A percentile compares a stretch with the other conserved stretches of the same genome.
phyloP scores from a whole-genome alignment of 2,888 invertebrate species.

The Aspidiotus destructor region DNA sequence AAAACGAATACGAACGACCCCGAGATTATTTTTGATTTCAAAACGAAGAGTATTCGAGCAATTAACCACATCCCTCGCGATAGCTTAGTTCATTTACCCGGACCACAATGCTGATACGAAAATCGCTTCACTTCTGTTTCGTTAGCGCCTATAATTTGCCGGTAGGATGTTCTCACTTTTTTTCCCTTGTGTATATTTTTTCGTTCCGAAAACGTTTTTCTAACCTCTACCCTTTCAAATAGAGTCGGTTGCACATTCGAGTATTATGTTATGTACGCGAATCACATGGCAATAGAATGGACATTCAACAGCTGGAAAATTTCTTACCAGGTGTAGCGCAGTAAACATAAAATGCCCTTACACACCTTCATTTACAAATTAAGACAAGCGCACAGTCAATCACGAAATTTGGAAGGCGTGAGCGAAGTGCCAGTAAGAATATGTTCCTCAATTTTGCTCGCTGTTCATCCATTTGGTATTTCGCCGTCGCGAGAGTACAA shows the following conservation, averaged over 20 bases:
- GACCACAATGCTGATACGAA: background rate
- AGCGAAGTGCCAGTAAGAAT: constrained; percentile 1
- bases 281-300: background rate
- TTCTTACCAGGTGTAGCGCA: constrained; percentile 5
- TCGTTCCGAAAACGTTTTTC: constrained; percentile 1
- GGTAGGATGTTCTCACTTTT: background rate
- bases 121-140: constrained; percentile 3
- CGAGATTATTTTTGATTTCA: constrained; percentile 17
- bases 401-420: constrained; percentile 18
- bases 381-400: constrained; percentile 25
- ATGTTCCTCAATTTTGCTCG: background rate
- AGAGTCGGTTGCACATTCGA: background rate
- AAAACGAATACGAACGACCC: constrained; percentile 10
- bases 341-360: background rate
- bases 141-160: constrained; percentile 1
- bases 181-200: background rate
- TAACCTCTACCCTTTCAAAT: background rate
- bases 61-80: constrained; percentile 1
- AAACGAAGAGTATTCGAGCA: constrained; percentile 17
- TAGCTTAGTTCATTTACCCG: background rate
- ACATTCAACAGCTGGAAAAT: constrained; percentile 21
- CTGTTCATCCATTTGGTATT: no score
- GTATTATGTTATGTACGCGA: background rate
- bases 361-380: constrained; percentile 12
- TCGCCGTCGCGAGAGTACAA: background rate